Base-by-base conservation (phyloP, 1,140 invertebrate genomes). In the Nasonia longicornis region DNA sequence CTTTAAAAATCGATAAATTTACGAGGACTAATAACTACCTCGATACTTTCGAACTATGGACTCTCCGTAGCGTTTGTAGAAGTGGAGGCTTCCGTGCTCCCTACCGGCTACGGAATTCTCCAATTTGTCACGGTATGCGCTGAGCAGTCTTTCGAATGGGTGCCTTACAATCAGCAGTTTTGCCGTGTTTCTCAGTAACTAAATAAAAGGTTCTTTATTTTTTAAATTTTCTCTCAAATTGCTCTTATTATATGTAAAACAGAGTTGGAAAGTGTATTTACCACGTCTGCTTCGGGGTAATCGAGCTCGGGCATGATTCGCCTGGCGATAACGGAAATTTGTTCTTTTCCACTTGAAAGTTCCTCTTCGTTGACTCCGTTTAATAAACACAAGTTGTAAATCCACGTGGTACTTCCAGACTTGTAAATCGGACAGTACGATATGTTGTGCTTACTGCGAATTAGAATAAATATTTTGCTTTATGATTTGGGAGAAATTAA, bases 101-200 rank as follows among this genome's bases (percentile, higher is more conserved):
- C 86, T 84, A n/a, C 90, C 89, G 63, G 88, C 86, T 2, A 91
- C 90, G 6, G 86, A 88, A 80, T 93, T 92, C 84, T 92, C 91
- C 74, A 95, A 89, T 88, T 95, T 95, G 84, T 94, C 94, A 75
- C 93, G 87, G 86, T 93, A 95, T 0, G 93, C 93, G 12, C 93
- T 94, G 11, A 94, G 84, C 14, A 95, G 82, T 82, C 94, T 88
- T 85, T 94, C 93, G 83, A 94, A 93, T 3, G 94, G 94, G 86
- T 95, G 93, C 26, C 94, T 88, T 8, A 94, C 90, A n/a, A 91
- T 86, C 35, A 91, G 48, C 38, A 91, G 81, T 81, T 86, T 89
- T 31, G 79, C 83, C 10, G 86, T 88, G 67, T 86, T 78, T 14
- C 88, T 84, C 22, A 93, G 82, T n/a, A 87, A 85, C 91, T 91